Conservation (phyloP, 2,888 invertebrate genomes). For the Scelioninae gen. 1 region DNA sequence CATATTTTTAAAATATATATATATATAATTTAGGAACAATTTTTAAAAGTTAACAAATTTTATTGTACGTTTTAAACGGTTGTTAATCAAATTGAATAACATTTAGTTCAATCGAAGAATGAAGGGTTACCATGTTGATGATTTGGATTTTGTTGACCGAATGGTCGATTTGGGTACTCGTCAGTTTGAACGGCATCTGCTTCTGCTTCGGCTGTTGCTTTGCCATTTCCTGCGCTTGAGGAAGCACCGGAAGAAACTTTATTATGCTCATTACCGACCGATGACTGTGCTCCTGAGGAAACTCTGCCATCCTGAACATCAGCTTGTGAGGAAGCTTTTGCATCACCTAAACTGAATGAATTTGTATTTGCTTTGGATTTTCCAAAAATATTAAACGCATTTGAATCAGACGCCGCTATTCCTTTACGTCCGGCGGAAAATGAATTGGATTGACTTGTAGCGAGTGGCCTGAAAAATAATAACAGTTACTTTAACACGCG, state of each 20-base stretch:
- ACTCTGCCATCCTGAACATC: conserved; percentile 78
- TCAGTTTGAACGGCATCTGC: conserved; percentile 51
- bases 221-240: conserved; percentile 67
- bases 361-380: no score
- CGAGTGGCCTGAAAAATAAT: conserved; percentile 71
- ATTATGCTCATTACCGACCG: conserved; percentile 73
- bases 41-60: no score
- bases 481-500: background rate
- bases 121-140: conserved; percentile 44
- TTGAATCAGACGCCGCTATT: no score
- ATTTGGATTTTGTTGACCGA: conserved; percentile 23
- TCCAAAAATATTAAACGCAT: no score
- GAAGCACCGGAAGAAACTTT: conserved; percentile 73
- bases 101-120: conserved; percentile 30
- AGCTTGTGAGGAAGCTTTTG: conserved; percentile 76
- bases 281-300: conserved; percentile 76
- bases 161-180: conserved; percentile 29
- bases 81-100: no score
- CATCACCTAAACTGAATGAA: conserved; percentile 75
- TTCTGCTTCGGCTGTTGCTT: conserved; percentile 54
- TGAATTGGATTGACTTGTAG: conserved; percentile 78
- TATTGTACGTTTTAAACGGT: no score
- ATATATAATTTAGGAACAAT: no score
- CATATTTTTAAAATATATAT: no score
- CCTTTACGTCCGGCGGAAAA: conserved; percentile 77